A percentile compares a stretch with the other conserved stretches of the same genome.
These are phyloP conservation scores for Distichodus sexfasciatus DNA, from an alignment of 2,797 vertebrate genomes.

Conservation along the genomic window DNA sequence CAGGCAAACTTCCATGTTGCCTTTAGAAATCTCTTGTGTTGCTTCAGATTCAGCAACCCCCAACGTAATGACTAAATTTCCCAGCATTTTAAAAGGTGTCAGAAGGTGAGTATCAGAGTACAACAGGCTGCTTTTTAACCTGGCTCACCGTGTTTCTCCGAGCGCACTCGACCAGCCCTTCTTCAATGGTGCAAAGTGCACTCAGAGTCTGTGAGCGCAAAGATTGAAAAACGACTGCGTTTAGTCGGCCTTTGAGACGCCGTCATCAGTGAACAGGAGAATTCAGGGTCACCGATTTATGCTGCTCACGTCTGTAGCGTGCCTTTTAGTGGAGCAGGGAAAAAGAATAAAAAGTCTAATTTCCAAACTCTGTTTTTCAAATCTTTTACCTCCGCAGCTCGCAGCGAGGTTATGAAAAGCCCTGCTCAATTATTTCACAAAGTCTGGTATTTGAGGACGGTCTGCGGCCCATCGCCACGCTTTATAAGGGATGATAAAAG, in stretches of 20 bases:
- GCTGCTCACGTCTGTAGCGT: conserved; percentile 37
- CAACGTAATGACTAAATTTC: conserved; percentile 22
- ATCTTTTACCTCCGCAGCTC: conserved; percentile 24
- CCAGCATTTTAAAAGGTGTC: conserved; percentile 22
- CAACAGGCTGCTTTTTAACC: conserved; percentile 17
- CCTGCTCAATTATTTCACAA: conserved; percentile 49
- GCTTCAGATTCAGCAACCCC: background rate
- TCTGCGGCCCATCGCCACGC: conserved; percentile 40
- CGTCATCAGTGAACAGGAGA: conserved; percentile 23
- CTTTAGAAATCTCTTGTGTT: background rate
- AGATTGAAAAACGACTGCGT: conserved; percentile 26
- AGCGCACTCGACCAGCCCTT: conserved; percentile 24
- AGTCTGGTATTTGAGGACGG: conserved; percentile 43
- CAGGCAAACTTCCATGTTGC: background rate
- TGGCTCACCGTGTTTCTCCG: conserved; percentile 5
- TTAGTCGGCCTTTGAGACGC: conserved; percentile 21
- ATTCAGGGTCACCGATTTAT: conserved; percentile 43
- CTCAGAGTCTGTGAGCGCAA: background rate
- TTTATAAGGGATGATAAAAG: conserved; percentile 57
- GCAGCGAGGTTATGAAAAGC: conserved; percentile 42
- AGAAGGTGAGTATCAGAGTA: conserved; percentile 9
- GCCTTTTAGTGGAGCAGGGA: conserved; percentile 25
- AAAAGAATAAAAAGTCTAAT: conserved; percentile 36
- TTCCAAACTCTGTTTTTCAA: conserved; percentile 32
- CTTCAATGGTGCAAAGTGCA: conserved; percentile 35